Percentiles rank a stretch among this genome's conserved stretches.
Conservation (phyloP, 2,888 invertebrate species). For the Apodemia hepburni region DNA sequence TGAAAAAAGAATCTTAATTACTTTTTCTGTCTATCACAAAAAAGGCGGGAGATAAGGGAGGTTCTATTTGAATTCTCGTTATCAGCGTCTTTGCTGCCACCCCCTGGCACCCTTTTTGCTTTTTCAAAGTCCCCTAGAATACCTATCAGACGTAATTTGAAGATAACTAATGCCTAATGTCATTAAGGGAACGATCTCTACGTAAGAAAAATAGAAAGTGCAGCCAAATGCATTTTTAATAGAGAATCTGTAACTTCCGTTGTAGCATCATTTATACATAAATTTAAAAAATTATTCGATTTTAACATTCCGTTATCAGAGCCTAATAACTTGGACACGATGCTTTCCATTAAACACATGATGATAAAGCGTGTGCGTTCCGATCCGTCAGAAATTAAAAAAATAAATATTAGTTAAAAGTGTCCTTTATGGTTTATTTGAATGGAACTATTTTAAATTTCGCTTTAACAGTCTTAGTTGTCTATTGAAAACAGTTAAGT, state of each 20-base stretch:
- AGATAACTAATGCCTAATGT: slow-evolving; percentile 73
- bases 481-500: no score
- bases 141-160: slow-evolving; percentile 67
- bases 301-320: not conserved
- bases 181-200: slow-evolving; percentile 58
- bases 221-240: slow-evolving; percentile 70
- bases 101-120: slow-evolving; percentile 51
- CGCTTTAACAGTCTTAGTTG: no score
- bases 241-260: slow-evolving; percentile 29
- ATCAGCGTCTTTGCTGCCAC: slow-evolving; percentile 63
- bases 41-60: slow-evolving; percentile 60
- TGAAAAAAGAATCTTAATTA: slow-evolving; percentile 69
- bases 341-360: no score
- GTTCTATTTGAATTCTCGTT: slow-evolving; percentile 62
- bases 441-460: no score
- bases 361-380: no score
- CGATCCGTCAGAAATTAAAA: no score
- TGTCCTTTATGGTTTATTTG: no score
- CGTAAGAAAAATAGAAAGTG: slow-evolving; percentile 47
- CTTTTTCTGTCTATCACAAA: slow-evolving; percentile 64
- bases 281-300: not conserved
- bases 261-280: slow-evolving; percentile 3
- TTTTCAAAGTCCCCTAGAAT: slow-evolving; percentile 48
- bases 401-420: no score
- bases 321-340: not conserved